Evolutionary conservation across 30 jellyfish, hydroid and myxozoan species (phyloP), one percentile per base, ranked within the genome.

Genomic region (Hydractinia echinata): DNA sequence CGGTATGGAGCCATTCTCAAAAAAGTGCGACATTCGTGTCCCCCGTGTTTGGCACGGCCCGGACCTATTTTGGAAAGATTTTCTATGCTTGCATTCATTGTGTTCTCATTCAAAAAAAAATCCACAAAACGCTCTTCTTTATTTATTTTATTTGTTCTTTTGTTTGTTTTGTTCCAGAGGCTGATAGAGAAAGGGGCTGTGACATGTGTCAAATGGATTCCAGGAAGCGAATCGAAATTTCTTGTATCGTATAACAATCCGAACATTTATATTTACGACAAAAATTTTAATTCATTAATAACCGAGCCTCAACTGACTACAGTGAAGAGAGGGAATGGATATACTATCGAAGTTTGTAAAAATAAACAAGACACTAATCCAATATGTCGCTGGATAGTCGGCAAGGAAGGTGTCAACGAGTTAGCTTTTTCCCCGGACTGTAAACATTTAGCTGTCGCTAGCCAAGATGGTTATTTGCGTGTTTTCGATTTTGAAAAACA

Each of bases 401-500:
- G 98, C 5, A 72, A 70, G 55, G 98, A 96, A 1, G 83, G 95
- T 18, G 62, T 92, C 76, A 86, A 92, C 76, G 96, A 92, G 53
- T 61, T 92, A 84, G 77, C 83, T 9, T 92, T 92, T 55, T 92
- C 98, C 15, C 98, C 98, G n/a, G 98, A 92, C 82, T 83, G 95
- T 77, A 86, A 92, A 69, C 98, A 92, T 61, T 81, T 92, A 44
- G 96, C 96, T 0, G 79, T 87, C 51, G 96, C 67, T 10, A 86
- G 96, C 73, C 95, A 87, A 58, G 98, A 92, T 76, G 98, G 98
- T 4, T 87, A 86, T 61, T 81, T 92, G 69, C 88, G 98, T 18
- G 96, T 92, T 7, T 92, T 92, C 76, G 95, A 92, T 58, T 92
- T 87, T 61, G 98, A 92, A 58, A 79, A 79, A 58, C 96, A 86